Evolutionary conservation across 1,140 invertebrate species (phyloP).

Genomic region (Drosophila mauritiana): DNA sequence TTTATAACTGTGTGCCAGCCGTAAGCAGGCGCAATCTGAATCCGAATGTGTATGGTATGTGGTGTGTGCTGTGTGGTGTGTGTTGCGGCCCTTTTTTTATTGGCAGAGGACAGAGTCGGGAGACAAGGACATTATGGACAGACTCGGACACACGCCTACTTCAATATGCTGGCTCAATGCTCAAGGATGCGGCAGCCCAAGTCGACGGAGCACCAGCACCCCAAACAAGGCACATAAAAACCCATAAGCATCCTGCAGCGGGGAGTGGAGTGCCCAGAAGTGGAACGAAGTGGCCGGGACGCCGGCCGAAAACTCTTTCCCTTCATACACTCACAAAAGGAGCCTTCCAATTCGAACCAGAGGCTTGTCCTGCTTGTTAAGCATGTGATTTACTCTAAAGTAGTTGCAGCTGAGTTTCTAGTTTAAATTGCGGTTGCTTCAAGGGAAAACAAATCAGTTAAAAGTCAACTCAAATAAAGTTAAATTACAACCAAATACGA

Average conservation of each 20-base stretch:
- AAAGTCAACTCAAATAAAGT: background rate
- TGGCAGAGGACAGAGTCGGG: slow-evolving; percentile 37
- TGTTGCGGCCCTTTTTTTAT: slow-evolving; percentile 59
- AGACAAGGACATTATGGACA: slow-evolving; percentile 55
- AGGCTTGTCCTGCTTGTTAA: slow-evolving; percentile 29
- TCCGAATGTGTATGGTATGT: slow-evolving; percentile 3
- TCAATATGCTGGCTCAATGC: slow-evolving; percentile 67
- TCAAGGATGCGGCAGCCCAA: slow-evolving; percentile 35
- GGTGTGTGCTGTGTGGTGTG: slow-evolving; percentile 15
- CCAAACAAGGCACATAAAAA: slow-evolving; percentile 80
- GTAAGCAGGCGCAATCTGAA: slow-evolving; percentile 48
- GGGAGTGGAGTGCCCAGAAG: slow-evolving; percentile 12
- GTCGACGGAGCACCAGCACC: slow-evolving; percentile 31
- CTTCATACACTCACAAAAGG: slow-evolving; percentile 7
- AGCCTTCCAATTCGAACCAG: slow-evolving; percentile 22
- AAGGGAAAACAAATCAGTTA: background rate
- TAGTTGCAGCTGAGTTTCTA: background rate
- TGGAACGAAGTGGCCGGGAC: slow-evolving; percentile 11
- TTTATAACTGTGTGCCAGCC: slow-evolving; percentile 69
- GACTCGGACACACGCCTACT: slow-evolving; percentile 70
- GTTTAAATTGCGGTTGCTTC: background rate
- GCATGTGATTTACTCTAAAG: slow-evolving; percentile 12
- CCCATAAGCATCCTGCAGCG: slow-evolving; percentile 64
- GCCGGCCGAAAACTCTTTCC: slow-evolving; percentile 26
- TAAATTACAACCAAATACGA: background rate